Conservation (phyloP, 1,140 invertebrate species). For the Oncopodura yosiiana region DNA sequence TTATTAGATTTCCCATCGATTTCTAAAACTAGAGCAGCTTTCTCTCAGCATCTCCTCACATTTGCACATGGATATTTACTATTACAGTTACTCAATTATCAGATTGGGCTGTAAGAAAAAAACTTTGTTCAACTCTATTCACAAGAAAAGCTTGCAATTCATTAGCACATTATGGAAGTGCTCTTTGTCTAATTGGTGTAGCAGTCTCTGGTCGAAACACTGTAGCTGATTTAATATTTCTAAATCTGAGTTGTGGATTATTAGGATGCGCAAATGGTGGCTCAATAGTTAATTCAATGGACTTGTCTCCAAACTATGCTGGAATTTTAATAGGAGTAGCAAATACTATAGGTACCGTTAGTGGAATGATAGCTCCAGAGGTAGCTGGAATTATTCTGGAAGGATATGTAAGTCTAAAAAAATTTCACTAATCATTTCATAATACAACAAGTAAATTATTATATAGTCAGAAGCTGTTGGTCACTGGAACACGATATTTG, state of each 20-base stretch:
- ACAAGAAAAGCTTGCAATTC: constrained; percentile 61
- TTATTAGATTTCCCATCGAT: constrained; percentile 23
- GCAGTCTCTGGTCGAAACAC: constrained; percentile 54
- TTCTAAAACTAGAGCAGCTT: constrained; percentile 61
- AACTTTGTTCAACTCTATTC: constrained; percentile 52
- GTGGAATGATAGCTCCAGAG: constrained; percentile 45
- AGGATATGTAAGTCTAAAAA: no score
- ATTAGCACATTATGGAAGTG: constrained; percentile 65
- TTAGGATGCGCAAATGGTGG: constrained; percentile 72
- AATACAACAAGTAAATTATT: no score
- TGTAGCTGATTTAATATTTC: constrained; percentile 48
- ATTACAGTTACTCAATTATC: constrained; percentile 55
- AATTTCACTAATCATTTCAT: no score
- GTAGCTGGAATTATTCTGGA: constrained; percentile 42
- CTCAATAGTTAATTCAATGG: constrained; percentile 57
- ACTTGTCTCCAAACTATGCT: constrained; percentile 47
- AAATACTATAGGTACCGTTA: constrained; percentile 46
- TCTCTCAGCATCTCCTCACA: constrained; percentile 60
- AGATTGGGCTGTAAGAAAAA: constrained; percentile 51
- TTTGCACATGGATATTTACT: constrained; percentile 65
- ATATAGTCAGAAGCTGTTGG: constrained; percentile 38
- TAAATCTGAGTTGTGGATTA: constrained; percentile 58
- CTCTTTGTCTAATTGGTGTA: constrained; percentile 56
- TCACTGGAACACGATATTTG: constrained; percentile 46
- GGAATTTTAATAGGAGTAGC: constrained; percentile 45